Base-by-base conservation (phyloP, 2,888 invertebrate species). In the Crossocerus cetratus region DNA sequence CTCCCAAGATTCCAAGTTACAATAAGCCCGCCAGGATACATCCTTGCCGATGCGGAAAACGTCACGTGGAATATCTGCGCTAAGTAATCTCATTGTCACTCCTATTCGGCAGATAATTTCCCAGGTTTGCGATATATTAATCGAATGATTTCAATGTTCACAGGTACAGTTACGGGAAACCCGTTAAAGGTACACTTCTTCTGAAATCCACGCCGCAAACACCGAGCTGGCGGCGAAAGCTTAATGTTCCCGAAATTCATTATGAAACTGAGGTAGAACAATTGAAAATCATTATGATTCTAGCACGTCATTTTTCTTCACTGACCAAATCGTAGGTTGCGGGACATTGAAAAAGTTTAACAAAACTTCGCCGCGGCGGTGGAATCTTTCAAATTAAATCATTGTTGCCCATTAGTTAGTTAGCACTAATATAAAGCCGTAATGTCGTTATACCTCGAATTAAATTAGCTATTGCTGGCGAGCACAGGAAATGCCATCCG, bases 141-240 rank as follows among this genome's bases (percentile, higher is more conserved):
- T 43, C 16, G 14, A 20, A 18, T 8, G 43, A 43, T 4, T 14
- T 16, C 16, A 59, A 58, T 62, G n/a, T 32, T 43, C 42, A 54
- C 76, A 93, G 93, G 80, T 94, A 94, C 84, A 93, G 93, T 2
- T 93, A 93, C 82, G 94, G 94, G 1, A 92, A 93, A 83, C 91
- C 92, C 1, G 93, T 94, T 0, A 91, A 92, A 69, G 94, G 94
- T 14, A 83, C 90, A 70, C 84, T 91, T 78, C 84, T 91, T n/a
- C 80, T 92, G 53, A 91, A 91, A 88, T 80, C 88, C 3, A 86
- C 84, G 0, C 86, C 90, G 0, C 86, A 88, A 66, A 88, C 86
- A 13, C 88, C 89, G 2, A 86, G 85, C 44, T 90, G 90, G 89
- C 82, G 84, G 67, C 78, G 87, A 32, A 87, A 86, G 53, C 84